Conservation (phyloP, 2,797 vertebrate species). For the Gobio occitaniae region DNA sequence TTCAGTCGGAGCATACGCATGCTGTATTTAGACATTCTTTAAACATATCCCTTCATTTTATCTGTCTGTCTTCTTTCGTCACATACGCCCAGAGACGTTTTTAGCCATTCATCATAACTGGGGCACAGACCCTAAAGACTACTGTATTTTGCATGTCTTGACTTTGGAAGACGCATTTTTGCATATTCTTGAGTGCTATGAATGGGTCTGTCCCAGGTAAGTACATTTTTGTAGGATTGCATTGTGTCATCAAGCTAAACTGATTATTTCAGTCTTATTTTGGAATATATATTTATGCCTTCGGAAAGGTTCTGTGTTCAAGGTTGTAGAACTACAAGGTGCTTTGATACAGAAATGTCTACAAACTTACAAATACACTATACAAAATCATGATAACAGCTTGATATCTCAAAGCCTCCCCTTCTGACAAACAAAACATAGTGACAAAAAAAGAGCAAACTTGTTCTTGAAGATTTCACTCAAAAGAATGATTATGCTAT, state of each 20-base stretch:
- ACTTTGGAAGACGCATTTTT: not conserved
- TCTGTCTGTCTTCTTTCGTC: not conserved
- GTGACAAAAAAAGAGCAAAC: too few relatives aligned
- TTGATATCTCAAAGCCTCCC: not conserved
- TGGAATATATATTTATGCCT: not conserved
- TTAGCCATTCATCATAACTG: not conserved
- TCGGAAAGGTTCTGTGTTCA: not conserved
- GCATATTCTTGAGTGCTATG: not conserved
- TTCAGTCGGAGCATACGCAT: conserved; percentile 45
- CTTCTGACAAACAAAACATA: too few relatives aligned
- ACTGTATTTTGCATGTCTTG: not conserved
- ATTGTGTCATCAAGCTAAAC: not conserved
- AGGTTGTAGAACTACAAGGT: not conserved
- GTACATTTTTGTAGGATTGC: not conserved
- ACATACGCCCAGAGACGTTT: not conserved
- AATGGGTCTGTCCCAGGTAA: not conserved
- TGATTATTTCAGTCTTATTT: not conserved
- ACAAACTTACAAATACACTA: not conserved
- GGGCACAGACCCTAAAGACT: not conserved
- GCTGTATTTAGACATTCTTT: conserved; percentile 42
- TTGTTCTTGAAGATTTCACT: too few relatives aligned
- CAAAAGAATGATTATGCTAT: too few relatives aligned
- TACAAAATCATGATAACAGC: not conserved
- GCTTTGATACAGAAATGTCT: not conserved
- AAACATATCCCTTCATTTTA: conserved; percentile 15